Evolutionary conservation across 2,113 vertebrate genomes (phyloP), one percentile per base, ranked within the genome.

Genomic region (Nettapus auritus): DNA sequence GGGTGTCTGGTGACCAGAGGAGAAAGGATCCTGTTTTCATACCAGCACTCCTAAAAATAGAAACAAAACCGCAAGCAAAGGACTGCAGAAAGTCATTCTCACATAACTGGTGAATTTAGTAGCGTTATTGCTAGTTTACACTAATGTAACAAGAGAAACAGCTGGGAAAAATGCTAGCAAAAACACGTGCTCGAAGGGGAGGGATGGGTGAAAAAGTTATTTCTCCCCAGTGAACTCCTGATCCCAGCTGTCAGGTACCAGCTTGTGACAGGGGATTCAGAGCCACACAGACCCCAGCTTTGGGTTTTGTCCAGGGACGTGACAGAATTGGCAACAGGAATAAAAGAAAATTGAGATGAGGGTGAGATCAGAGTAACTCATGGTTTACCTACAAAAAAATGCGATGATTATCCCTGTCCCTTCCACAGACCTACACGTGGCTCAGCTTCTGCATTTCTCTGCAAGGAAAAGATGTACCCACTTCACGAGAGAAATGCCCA

Each of bases 11-110:
- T 36, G 67, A 28, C 60, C 33, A 20, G 67, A 82, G 56, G 75
- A 86, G 89, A 96, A 93, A 83, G 63, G 75, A 69, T 69, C 60
- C 74, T 42, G 9, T 89, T 94, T 95, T 92, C 82, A 81, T 79
- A 53, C 69, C 42, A 44, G 11, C 19, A 9, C 4, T 52, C 74
- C 77, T 91, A 57, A 82, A 82, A 84, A n/a, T 0, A 90, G 89
- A 70, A 82, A 20, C 8, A 33, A 44, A 64, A 50, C 21, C 17
- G 57, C 50, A 33, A 48, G 70, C 1, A 8, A 34, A 87, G 20
- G 64, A 46, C 62, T 70, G 68, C 29, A 78, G 81, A 62, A 56
- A 83, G 70, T 31, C 50, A 12, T 46, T 21, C 59, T 53, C 13
- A 21, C 13, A 12, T 26, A 42, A 8, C 36, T 2, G 1, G 26